phyloP scores from a whole-genome alignment of 2,113 vertebrate genomes.

The Rhinolophus ferrumequinum region DNA sequence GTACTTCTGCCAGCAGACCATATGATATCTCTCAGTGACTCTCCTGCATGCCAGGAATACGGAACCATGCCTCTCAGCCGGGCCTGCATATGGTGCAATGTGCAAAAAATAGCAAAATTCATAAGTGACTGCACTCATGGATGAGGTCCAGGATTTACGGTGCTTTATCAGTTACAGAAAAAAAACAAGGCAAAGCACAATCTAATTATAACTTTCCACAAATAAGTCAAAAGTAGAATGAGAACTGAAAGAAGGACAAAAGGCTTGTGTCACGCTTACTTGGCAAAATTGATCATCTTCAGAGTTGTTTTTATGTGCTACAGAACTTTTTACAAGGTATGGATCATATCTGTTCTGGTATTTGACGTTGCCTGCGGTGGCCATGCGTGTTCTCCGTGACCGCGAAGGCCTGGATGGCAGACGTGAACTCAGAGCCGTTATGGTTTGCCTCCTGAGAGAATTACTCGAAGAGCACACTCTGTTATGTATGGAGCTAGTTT shows the following conservation, averaged over 20 bases:
- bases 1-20: conserved; percentile 93
- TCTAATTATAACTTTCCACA: conserved; percentile 83
- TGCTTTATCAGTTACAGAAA: conserved; percentile 80
- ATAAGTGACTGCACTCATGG: conserved; percentile 77
- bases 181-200: conserved; percentile 79
- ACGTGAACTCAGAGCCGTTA: fast-evolving
- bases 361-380: neutral
- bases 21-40: conserved; percentile 90
- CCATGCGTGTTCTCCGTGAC: fast-evolving
- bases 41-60: conserved; percentile 87
- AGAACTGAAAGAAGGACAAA: conserved; percentile 71
- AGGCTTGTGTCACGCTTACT: conserved; percentile 69
- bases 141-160: conserved; percentile 80
- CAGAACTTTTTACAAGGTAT: conserved; percentile 33
- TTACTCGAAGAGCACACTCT: neutral
- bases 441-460: neutral
- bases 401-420: neutral
- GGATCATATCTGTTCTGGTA: conserved; percentile 34
- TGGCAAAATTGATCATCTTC: conserved; percentile 59
- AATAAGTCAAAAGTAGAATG: conserved; percentile 76
- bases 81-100: conserved; percentile 84
- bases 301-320: conserved; percentile 36
- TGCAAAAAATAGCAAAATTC: conserved; percentile 74
- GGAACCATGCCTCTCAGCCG: conserved; percentile 81
- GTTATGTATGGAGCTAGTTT: neutral